These are phyloP conservation scores for Eufriesea mexicana DNA, from an alignment of 1,140 invertebrate species.

Conservation along the genomic window DNA sequence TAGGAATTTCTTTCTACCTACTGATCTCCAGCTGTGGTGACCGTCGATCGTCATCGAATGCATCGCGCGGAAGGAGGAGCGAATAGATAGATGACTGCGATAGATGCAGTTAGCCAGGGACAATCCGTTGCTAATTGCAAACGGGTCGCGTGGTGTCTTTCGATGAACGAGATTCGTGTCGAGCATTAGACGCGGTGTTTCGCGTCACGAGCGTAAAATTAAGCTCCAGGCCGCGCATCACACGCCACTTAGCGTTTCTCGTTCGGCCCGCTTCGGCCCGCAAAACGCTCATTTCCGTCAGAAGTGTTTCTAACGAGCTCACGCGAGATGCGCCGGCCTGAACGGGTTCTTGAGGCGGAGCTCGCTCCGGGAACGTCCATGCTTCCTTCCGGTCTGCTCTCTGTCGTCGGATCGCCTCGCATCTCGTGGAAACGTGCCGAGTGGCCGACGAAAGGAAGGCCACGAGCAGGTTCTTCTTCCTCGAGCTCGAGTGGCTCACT, in stretches of 20 bases:
- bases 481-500: not conserved
- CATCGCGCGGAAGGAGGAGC: not conserved
- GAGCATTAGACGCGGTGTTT: not conserved
- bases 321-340: constrained; percentile 14
- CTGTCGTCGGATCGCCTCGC: not conserved
- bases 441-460: not conserved
- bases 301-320: constrained; percentile 42
- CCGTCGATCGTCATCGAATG: not conserved
- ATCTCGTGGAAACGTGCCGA: not conserved
- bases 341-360: constrained; percentile 44
- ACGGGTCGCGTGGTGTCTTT: too few relatives aligned
- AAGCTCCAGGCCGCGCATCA: constrained; percentile 9
- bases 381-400: constrained; percentile 21
- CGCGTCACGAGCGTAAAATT: constrained; percentile 11
- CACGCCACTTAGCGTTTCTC: constrained; percentile 48
- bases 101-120: not conserved
- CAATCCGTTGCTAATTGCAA: too few relatives aligned
- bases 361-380: not conserved
- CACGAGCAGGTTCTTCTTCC: not conserved
- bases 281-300: constrained; percentile 55
- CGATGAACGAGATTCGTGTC: not conserved
- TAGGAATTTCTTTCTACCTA: not conserved
- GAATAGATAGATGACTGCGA: too few relatives aligned
- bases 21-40: not conserved
- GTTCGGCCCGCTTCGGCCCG: constrained; percentile 26